Evolutionary conservation across 2,888 invertebrate genomes (phyloP).

Genomic region (Mesorhabditis belari): DNA sequence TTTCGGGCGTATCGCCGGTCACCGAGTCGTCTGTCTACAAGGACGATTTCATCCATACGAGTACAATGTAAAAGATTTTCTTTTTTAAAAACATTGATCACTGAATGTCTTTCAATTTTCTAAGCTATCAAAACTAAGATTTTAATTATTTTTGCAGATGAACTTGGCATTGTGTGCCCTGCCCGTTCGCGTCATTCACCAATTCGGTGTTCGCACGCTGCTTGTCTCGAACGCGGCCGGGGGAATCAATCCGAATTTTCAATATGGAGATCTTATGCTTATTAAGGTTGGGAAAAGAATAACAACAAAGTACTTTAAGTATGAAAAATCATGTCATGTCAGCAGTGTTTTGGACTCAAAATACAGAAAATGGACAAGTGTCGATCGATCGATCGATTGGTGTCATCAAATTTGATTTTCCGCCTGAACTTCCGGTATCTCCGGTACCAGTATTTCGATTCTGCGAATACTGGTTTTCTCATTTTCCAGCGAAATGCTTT

Average conservation of each 20-base stretch:
- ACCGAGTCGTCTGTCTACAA: slow-evolving; percentile 84
- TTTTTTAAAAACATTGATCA: slow-evolving; percentile 57
- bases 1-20: slow-evolving; percentile 74
- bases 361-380: no score
- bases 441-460: no score
- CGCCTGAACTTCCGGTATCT: no score
- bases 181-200: slow-evolving; percentile 90
- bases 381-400: no score
- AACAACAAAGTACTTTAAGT: no score
- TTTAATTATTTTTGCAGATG: no score
- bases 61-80: slow-evolving; percentile 65
- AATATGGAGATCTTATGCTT: slow-evolving; percentile 90
- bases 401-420: no score
- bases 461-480: no score
- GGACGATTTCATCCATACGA: slow-evolving; percentile 95
- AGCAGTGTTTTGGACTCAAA: no score
- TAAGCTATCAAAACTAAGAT: no score
- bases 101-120: neutral
- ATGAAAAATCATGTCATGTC: no score
- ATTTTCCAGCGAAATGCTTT: no score
- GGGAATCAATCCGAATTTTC: slow-evolving; percentile 77
- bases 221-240: slow-evolving; percentile 96
- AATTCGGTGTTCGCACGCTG: slow-evolving; percentile 78
- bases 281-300: slow-evolving; percentile 80
- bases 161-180: slow-evolving; percentile 35